Evolutionary conservation across 2,888 invertebrate species (phyloP).

Genomic region (Apantesis nais): DNA sequence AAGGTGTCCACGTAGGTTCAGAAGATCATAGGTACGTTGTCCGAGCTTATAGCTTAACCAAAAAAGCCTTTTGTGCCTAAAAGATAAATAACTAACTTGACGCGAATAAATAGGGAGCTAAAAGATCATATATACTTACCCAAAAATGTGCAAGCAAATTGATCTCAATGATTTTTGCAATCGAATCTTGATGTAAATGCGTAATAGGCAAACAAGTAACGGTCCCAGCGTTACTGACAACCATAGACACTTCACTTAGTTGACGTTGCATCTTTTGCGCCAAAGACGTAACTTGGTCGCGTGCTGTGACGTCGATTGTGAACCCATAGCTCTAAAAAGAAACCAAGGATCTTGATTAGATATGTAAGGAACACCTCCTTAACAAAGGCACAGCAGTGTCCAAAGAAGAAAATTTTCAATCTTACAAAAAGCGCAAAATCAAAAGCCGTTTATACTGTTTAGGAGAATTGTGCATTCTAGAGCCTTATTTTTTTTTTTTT

Average conservation of each 20-base stretch:
- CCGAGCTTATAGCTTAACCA: too few relatives aligned
- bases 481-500: too few relatives aligned
- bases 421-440: background rate
- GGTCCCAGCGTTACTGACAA: conserved; percentile 74
- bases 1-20: too few relatives aligned
- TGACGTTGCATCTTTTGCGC: conserved; percentile 72
- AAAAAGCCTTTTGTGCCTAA: background rate
- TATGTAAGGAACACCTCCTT: background rate
- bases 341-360: background rate
- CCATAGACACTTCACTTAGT: conserved; percentile 73
- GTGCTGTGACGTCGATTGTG: conserved; percentile 77
- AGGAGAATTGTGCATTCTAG: background rate
- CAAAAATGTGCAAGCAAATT: conserved; percentile 79
- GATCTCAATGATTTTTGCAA: conserved; percentile 66
- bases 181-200: conserved; percentile 64
- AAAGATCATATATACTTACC: conserved; percentile 50
- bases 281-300: conserved; percentile 75
- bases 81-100: background rate
- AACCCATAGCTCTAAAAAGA: conserved; percentile 70
- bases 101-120: too few relatives aligned
- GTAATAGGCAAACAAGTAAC: conserved; percentile 63
- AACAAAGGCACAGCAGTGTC: background rate
- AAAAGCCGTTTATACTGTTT: background rate
- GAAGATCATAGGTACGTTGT: too few relatives aligned
- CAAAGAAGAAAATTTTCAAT: too few relatives aligned